Conservation (phyloP, 2,797 vertebrate genomes). For the Chrosomus eos region DNA sequence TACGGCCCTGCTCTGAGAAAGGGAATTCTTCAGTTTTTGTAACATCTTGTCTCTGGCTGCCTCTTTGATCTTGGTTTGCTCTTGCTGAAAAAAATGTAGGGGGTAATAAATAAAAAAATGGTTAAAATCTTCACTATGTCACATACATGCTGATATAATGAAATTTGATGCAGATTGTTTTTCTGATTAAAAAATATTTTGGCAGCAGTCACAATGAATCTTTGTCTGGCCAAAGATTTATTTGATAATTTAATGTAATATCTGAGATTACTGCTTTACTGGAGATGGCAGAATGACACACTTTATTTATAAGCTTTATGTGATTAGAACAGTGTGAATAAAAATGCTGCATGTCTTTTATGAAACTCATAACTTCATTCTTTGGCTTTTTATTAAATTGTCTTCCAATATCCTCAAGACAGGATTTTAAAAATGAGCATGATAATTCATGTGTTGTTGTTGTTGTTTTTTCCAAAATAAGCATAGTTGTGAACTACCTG, state of each 20-base stretch:
- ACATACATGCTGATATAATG: not conserved
- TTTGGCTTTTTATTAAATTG: not conserved
- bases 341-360: not conserved
- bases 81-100: too few species aligned
- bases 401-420: not conserved
- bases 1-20: constrained; percentile 33
- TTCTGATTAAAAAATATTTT: not conserved
- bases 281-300: not conserved
- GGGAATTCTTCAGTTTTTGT: constrained; percentile 24
- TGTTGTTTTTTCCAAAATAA: too few species aligned
- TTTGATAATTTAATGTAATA: not conserved
- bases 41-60: constrained; percentile 27
- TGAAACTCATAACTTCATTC: not conserved
- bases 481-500: too few species aligned
- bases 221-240: not conserved
- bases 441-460: too few species aligned
- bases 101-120: too few species aligned
- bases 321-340: not conserved
- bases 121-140: not conserved
- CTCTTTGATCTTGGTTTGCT: not conserved
- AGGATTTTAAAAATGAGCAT: too few species aligned
- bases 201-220: not conserved
- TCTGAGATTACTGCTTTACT: not conserved
- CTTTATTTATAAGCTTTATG: not conserved
- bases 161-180: not conserved